Base-by-base conservation (phyloP, 2,113 vertebrate genomes). In the Ciconia maguari region DNA sequence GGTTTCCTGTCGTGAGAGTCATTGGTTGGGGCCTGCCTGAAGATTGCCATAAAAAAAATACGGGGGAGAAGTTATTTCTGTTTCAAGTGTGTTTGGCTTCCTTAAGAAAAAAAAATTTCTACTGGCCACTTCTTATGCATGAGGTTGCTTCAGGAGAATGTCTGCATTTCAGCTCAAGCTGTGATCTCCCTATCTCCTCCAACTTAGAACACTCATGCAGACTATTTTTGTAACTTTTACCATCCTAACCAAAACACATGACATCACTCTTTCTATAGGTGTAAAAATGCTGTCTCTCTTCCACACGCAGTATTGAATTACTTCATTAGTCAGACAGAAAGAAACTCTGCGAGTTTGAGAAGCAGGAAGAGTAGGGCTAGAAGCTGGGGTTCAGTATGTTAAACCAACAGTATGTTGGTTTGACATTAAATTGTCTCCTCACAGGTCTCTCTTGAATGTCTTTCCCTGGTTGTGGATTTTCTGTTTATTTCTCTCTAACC, bases 231-330 rank as follows among this genome's bases (percentile, higher is more conserved):
- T 93, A 96, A 86, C 71, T 77, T 91, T 87, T 38, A 3, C 71
- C 87, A 95, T 86, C 75, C 93, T 88, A 96, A 97, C 75, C 84
- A 97, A 97, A 97, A 97, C 71, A 97, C 16, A 29, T 97, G 93
- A 97, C 96, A 94, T 97, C 94, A 96, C 38, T 72, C 66, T 46
- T 89, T 76, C 91, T 95, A 75, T 88, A 95, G 89, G 93, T 91
- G 89, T 87, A 83, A 96, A 96, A 97, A 85, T 32, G 75, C 70
- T 10, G 3, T 54, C 65, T 61, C 49, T 90, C 94, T 89, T 91
- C 71, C 84, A 93, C 77, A 91, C 83, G 88, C 89, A 44, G 24
- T 72, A 96, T 87, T 94, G 80, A 91, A 93, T 97, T 93, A 94
- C 93, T 96, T 95, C 71, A 95, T 91, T 93, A 97, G 91, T 77